Conservation (phyloP, 2,888 invertebrate genomes). For the Tholera decimalis region DNA sequence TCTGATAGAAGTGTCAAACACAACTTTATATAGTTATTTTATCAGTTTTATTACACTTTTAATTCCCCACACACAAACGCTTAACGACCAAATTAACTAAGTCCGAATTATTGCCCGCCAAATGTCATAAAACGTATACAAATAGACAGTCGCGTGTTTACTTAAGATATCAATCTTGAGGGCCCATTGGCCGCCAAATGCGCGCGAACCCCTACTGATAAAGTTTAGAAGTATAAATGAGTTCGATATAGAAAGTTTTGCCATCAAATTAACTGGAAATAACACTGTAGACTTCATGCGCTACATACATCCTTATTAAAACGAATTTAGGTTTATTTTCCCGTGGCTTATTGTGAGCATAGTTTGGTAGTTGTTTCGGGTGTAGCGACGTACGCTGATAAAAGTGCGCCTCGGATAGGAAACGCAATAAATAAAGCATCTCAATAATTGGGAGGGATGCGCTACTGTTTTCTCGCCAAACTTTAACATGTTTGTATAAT, state of each 20-base stretch:
- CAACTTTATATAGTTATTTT: constrained; percentile 52
- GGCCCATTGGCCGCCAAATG: constrained; percentile 71
- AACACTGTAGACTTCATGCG: constrained; percentile 45
- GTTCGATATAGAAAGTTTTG: constrained; percentile 85
- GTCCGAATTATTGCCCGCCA: constrained; percentile 57
- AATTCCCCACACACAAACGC: constrained; percentile 54
- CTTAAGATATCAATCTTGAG: constrained; percentile 77
- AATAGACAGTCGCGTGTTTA: constrained; percentile 63
- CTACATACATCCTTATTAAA: constrained; percentile 29
- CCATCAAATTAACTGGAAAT: constrained; percentile 89
- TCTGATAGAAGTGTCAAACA: constrained; percentile 54
- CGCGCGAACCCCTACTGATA: constrained; percentile 81
- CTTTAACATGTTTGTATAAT: constrained; percentile 59
- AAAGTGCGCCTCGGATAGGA: constrained; percentile 80
- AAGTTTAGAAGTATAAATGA: constrained; percentile 83
- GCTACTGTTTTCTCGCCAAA: constrained; percentile 68
- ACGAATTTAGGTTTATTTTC: constrained; percentile 66
- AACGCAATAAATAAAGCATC: constrained; percentile 88
- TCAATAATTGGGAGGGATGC: constrained; percentile 87
- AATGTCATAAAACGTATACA: constrained; percentile 71
- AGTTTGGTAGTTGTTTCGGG: constrained; percentile 60
- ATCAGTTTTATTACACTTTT: constrained; percentile 60
- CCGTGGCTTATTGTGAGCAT: constrained; percentile 15
- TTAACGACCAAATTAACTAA: constrained; percentile 70
- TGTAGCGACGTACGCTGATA: constrained; percentile 85